Conservation (phyloP, 2,113 vertebrate species). For the Oxyruncus cristatus region DNA sequence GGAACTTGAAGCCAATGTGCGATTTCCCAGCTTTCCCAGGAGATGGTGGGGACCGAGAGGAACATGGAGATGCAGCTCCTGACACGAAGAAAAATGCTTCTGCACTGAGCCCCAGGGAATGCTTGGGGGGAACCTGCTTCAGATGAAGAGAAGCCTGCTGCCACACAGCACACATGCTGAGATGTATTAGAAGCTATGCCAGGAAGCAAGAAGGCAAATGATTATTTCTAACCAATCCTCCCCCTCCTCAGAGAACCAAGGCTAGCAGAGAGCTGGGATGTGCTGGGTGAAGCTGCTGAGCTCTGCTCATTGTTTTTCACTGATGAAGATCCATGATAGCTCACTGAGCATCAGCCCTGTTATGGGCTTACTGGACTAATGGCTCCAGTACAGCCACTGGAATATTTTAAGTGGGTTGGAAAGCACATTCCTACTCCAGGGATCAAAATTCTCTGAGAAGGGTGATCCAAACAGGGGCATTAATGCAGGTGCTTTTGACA, state of each 20-base stretch:
- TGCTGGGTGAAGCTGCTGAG: neutral
- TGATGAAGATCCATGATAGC: neutral
- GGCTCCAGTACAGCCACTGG: neutral
- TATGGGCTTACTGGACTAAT: neutral
- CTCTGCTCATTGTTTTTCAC: neutral
- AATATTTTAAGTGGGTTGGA: neutral
- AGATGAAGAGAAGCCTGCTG: neutral
- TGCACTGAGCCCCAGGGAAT: neutral
- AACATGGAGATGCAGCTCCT: neutral
- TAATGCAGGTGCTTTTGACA: neutral
- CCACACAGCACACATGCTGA: neutral
- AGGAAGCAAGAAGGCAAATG: neutral
- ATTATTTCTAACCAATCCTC: neutral
- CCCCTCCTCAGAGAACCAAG: neutral
- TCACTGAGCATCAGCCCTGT: neutral
- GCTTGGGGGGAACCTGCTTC: neutral
- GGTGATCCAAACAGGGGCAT: neutral
- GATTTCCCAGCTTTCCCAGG: neutral
- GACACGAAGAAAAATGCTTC: fast-evolving
- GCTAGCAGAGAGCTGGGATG: neutral
- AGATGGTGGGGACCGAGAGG: neutral
- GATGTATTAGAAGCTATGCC: neutral
- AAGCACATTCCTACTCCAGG: neutral
- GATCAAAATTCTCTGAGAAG: neutral
- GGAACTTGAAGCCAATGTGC: neutral